Evolutionary conservation across 2,797 vertebrate species (phyloP), one percentile per base, ranked within the genome.

Genomic region (Salmo trutta): DNA sequence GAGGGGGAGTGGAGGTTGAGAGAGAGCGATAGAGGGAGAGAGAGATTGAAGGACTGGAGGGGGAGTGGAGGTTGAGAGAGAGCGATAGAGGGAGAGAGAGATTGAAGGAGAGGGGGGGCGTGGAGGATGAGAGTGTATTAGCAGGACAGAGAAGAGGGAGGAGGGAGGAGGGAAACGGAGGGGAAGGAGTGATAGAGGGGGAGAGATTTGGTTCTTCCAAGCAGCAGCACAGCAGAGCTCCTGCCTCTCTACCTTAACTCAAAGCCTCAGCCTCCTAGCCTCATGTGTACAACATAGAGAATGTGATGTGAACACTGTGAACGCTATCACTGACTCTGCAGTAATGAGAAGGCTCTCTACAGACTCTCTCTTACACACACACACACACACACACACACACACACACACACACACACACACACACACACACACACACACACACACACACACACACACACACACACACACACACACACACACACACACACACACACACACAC

Each of bases 241-340:
- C 59, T 19, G 10, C 29, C 36, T 41, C 64, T 36, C 33, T 33
- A n/a, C 33, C 31, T 47, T 36, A 56, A 62, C 59, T 62, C 56
- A 74, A 41, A 65, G 73, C 36, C 41, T 47, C 41, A 47, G 41
- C 41, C 12, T 47, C 41, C 14, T 3, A 47, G 41, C 10, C 41
- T 31, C 21, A 51, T 29, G 24, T 68, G 16, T 24, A 72, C 64
- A 53, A 68, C 73, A 75, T 72, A 72, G 24, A 84, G 19, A n/a
- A 19, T n/a, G 56, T 47, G 41, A 47, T 47, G 17, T 59, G 56
- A 86, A 47, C 41, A 14, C 41, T 79, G 17, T 77, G 83, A 85
- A 77, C 74, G n/a, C 47, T 66, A 24, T 73, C 80, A 81, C 69
- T 79, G 75, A 86, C 72, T 72, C 74, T 71, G n/a, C 69, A 52